Conservation (phyloP, 2,797 vertebrate genomes). For the Sebastes paucispinis region DNA sequence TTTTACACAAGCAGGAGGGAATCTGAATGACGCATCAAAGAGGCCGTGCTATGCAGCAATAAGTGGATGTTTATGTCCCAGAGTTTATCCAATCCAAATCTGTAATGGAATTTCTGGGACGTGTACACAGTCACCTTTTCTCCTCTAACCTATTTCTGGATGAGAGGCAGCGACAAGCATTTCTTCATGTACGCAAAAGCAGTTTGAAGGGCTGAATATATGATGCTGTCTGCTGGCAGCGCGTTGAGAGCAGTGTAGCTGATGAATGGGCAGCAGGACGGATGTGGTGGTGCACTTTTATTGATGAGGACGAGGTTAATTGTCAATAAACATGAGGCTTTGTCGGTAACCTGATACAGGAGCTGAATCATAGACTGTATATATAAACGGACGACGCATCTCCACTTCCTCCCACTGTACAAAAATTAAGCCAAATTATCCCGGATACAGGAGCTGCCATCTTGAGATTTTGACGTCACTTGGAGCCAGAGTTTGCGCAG, state of each 20-base stretch:
- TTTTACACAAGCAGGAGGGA: neutral
- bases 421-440: neutral
- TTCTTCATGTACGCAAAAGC: neutral
- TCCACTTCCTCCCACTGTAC: too few species aligned
- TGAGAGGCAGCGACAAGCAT: neutral
- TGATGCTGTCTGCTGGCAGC: neutral
- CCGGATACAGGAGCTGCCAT: neutral
- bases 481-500: neutral
- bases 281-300: slow-evolving; percentile 18
- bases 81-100: neutral
- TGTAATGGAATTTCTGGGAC: neutral
- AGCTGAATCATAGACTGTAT: neutral
- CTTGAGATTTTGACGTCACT: neutral
- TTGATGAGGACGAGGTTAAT: slow-evolving; percentile 26
- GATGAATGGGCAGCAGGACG: slow-evolving; percentile 24
- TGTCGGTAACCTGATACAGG: neutral
- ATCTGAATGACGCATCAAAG: neutral
- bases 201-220: slow-evolving; percentile 21
- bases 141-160: neutral
- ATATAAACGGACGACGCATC: too few species aligned
- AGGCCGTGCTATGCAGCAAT: neutral
- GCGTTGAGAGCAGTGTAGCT: slow-evolving; percentile 4
- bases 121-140: neutral
- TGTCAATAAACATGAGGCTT: slow-evolving; percentile 11
- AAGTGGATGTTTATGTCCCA: neutral